A percentile compares a stretch with the other conserved stretches of the same genome.
Evolutionary conservation across 2,797 vertebrate genomes (phyloP).

Genomic region (Catostomus latipinnis): DNA sequence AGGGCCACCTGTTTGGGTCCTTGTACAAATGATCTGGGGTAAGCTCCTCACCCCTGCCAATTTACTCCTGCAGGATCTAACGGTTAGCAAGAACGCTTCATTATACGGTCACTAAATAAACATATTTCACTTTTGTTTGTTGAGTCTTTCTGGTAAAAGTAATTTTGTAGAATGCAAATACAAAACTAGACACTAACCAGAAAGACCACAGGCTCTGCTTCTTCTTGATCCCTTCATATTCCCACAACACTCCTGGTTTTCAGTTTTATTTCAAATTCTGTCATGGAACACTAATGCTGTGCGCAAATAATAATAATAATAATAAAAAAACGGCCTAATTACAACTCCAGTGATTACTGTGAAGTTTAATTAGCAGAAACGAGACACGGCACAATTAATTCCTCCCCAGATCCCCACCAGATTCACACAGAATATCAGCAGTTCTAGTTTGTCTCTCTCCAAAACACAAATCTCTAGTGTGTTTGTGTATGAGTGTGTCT

Average conservation of each 20-base stretch:
- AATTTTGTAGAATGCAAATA: constrained; percentile 26
- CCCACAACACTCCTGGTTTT: constrained; percentile 19
- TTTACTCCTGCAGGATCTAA: too few relatives aligned
- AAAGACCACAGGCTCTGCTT: constrained; percentile 11
- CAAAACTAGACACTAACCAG: not conserved
- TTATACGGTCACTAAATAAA: too few relatives aligned
- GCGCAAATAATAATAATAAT: constrained; percentile 54
- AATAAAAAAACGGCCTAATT: constrained; percentile 62
- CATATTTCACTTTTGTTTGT: too few relatives aligned
- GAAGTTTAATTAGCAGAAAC: constrained; percentile 54
- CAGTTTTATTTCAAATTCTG: constrained; percentile 46
- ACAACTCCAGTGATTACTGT: constrained; percentile 52
- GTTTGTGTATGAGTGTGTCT: constrained; percentile 11
- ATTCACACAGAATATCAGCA: constrained; percentile 25
- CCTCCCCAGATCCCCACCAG: constrained; percentile 31
- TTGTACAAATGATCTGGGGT: too few relatives aligned
- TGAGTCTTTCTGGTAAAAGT: not conserved
- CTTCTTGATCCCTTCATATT: constrained; percentile 13
- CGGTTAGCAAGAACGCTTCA: too few relatives aligned
- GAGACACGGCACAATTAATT: constrained; percentile 39
- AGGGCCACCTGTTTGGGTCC: too few relatives aligned
- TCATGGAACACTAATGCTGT: constrained; percentile 24
- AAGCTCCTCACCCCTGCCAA: too few relatives aligned
- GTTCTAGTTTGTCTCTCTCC: constrained; percentile 6
- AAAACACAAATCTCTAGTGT: constrained; percentile 24